These are phyloP conservation scores for Sebastes glaucus DNA, from an alignment of 2,797 vertebrate species.

Conservation along the genomic window DNA sequence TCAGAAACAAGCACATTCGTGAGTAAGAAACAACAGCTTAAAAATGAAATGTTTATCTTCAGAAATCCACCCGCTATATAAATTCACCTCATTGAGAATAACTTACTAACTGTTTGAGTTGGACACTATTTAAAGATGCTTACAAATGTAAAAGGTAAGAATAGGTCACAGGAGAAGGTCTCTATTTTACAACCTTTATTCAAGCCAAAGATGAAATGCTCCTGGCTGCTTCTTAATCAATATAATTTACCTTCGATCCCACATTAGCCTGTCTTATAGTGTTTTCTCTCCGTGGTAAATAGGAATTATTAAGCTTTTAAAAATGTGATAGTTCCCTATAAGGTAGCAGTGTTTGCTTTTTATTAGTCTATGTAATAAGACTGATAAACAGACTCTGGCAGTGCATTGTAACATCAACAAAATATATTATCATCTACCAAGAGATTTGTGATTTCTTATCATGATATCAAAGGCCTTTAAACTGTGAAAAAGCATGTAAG, in stretches of 20 bases:
- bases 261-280: conserved; percentile 54
- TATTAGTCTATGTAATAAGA: conserved; percentile 48
- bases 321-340: conserved; percentile 46
- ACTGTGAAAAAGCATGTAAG: background rate
- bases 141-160: background rate
- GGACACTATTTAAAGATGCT: conserved; percentile 3
- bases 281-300: conserved; percentile 29
- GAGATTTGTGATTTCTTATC: background rate
- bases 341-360: conserved; percentile 45
- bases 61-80: background rate
- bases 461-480: conserved; percentile 11
- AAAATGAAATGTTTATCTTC: background rate
- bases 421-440: conserved; percentile 11
- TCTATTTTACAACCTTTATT: conserved; percentile 32
- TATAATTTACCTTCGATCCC: conserved; percentile 47
- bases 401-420: conserved; percentile 20
- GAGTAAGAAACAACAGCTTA: background rate
- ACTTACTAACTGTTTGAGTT: conserved; percentile 6
- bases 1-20: background rate
- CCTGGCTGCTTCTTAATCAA: conserved; percentile 27
- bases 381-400: conserved; percentile 56
- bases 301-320: conserved; percentile 65
- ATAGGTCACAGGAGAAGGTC: conserved; percentile 3
- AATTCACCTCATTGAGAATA: background rate
- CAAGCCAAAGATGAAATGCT: background rate